These are phyloP conservation scores for Perca fluviatilis DNA, from an alignment of 2,113 vertebrate genomes.

Conservation along the genomic window DNA sequence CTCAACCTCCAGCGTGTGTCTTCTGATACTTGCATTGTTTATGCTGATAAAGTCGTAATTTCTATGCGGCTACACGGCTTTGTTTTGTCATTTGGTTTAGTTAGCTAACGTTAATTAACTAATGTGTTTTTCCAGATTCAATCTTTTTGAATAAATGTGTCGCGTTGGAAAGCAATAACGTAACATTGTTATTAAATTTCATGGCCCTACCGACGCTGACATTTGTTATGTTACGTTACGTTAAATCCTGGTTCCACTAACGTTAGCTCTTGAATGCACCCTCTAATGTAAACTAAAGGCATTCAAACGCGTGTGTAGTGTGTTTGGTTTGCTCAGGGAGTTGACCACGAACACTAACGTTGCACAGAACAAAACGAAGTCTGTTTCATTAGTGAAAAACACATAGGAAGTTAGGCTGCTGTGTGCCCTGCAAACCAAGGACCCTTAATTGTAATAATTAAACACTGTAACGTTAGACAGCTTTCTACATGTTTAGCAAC, in stretches of 20 bases:
- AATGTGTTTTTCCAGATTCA: background rate
- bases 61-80: background rate
- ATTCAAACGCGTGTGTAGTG: background rate
- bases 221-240: background rate
- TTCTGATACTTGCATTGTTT: conserved; percentile 34
- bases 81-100: background rate
- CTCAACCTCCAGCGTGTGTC: conserved; percentile 14
- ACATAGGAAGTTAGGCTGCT: background rate
- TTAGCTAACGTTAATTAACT: background rate
- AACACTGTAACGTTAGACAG: too few relatives aligned
- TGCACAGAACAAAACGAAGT: background rate
- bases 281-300: background rate
- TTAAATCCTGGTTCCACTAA: background rate
- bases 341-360: background rate
- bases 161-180: background rate
- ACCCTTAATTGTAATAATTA: background rate
- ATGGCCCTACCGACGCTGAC: background rate
- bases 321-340: conserved; percentile 22
- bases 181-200: background rate
- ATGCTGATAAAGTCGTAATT: conserved; percentile 9
- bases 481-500: background rate
- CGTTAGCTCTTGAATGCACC: background rate
- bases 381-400: background rate
- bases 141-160: background rate
- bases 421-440: background rate